Base-by-base conservation (phyloP, 2,888 invertebrate species). In the Anodontia alba region DNA sequence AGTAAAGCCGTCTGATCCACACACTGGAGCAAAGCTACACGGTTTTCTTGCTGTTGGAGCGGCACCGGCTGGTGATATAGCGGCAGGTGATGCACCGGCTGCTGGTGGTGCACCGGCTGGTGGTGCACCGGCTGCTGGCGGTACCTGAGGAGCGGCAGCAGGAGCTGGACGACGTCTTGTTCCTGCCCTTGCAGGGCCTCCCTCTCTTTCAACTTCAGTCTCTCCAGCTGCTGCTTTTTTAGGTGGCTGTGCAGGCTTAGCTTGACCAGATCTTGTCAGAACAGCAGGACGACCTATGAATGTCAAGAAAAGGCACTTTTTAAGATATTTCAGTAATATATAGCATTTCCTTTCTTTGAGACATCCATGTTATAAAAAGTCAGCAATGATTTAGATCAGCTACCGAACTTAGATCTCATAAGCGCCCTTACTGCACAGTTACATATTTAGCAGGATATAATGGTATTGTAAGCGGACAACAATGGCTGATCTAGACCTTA, bases 1-100 rank as follows among this genome's bases (percentile, higher is more conserved):
- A 0, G 85, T 85, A 51, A 74, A 80, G 8, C 84, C 81, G 67
- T 88, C 87, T 0, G 84, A 80, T 3, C 84, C 88, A 80, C 88
- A 88, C 1, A 88, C 83, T 17, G 83, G 81, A 70, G 78, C 54
- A 43, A 85, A 7, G 12, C 2, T 26, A 26, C 67, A 68, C 20
- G 23, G 42, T 17, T 49, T 49, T 17, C 3, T n/a, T 15, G 23
- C n/a, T 23, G 49, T 3, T 62, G 62, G n/a, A 1, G 62, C 29
- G 15, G 33, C 33, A 5, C 2, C 8, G 31, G 31, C 33, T 12
- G 33, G 10, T 8, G 72, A 36, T 1, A 17, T 20, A 1, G n/a
- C 20, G 7, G 33, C n/a, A 7, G 26, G 29, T 33, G 72, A 33
- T 10, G 38, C 26, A 0, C 57, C 54, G 23, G 17, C 26, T 8